Base-by-base conservation (phyloP, 2,113 vertebrate species). In the Mustelus asterias region DNA sequence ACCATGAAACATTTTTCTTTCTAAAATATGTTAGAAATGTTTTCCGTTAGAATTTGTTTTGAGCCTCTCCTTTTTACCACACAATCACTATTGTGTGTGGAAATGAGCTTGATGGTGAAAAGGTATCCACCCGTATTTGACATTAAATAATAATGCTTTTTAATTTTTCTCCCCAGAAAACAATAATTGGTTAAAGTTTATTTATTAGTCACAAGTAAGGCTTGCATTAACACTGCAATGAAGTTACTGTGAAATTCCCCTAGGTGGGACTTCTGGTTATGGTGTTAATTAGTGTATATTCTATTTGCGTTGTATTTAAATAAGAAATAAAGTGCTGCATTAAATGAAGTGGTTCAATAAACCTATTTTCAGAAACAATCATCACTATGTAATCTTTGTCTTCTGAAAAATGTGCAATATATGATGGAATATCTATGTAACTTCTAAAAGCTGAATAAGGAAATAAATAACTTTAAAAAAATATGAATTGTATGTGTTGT, bases 401-500 rank as follows among this genome's bases (percentile, higher is more conserved):
- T 33, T 54, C 20, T 70, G 22, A 69, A 1, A 44, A 95, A 95
- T 72, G 11, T 37, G 16, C n/a, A 65, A 20, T 20, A 6, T 83
- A 83, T 41, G 88, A 89, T 60, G 3, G 9, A 60, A 48, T 24
- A 11, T 86, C 16, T 86, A 5, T 2, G 26, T 16, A 60, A 11
- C 26, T 60, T 26, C 11, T 20, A 29, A 94, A 26, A 44, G 20
- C 37, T 94, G 65, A 67, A 26, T 69, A 67, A 9, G 22, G 70
- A 69, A 94, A 24, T n/a, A 94, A 24, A 94, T 67, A 67, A 0
- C 41, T 93, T 1, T 67, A 54, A 11, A 48, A 24, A 83, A 16
- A 10, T 96, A 54, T 88, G 86, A 41, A 48, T 86, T 96, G 85
- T 0, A 69, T 93, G 0, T 96, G 97, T 96, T 96, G 88, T 22